Evolutionary conservation across 2,797 vertebrate genomes (phyloP).

Genomic region (Leptoclinus maculatus): DNA sequence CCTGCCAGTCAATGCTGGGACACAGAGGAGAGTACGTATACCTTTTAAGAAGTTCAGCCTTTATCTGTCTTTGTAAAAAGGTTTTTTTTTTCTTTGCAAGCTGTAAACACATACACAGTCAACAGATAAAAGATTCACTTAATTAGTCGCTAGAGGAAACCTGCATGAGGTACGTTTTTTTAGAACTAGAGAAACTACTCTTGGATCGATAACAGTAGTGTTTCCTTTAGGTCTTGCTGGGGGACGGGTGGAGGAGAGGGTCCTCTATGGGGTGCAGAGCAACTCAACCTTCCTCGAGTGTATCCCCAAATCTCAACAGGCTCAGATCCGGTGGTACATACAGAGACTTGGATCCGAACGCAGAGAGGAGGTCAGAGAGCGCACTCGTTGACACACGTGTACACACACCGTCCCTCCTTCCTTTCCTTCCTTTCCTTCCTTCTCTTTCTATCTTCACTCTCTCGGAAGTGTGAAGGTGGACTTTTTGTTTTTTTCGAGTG

Average conservation of each 20-base stretch:
- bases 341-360: slow-evolving; percentile 82
- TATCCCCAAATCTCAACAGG: slow-evolving; percentile 96
- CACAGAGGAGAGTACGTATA: slow-evolving; percentile 90
- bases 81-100: neutral
- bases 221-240: slow-evolving; percentile 81
- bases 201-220: slow-evolving; percentile 4
- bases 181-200: neutral
- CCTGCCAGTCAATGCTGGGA: slow-evolving; percentile 97
- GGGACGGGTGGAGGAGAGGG: slow-evolving; percentile 91
- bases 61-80: neutral
- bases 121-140: neutral
- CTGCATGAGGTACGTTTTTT: neutral
- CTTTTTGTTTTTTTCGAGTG: slow-evolving; percentile 13
- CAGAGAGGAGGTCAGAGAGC: slow-evolving; percentile 90
- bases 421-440: neutral
- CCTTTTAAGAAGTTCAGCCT: neutral
- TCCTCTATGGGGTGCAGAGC: slow-evolving; percentile 95
- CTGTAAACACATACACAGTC: neutral
- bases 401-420: neutral
- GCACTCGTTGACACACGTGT: neutral
- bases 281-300: slow-evolving; percentile 99
- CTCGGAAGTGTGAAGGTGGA: slow-evolving; percentile 4
- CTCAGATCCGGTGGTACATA: slow-evolving; percentile 84
- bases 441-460: neutral
- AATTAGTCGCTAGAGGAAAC: neutral